Percentiles rank a stretch among this genome's conserved stretches.
Conservation (phyloP, 2,113 vertebrate genomes). For the Melospiza georgiana region DNA sequence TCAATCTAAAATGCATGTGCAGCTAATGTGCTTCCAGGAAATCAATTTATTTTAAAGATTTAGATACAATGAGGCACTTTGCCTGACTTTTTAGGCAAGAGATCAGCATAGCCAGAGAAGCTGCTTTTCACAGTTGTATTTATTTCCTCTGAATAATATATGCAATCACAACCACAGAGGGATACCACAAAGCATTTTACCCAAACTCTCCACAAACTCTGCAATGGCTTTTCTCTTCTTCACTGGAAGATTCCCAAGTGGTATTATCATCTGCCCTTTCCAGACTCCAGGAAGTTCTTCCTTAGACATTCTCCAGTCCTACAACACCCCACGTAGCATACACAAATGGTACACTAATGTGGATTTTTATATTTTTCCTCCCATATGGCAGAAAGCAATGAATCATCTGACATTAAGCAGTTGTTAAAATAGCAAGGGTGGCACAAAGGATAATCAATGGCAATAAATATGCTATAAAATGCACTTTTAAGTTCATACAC, state of each 20-base stretch:
- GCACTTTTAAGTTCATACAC: slow-evolving; percentile 26
- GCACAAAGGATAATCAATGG: not conserved
- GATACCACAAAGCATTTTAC: not conserved
- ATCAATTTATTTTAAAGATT: not conserved
- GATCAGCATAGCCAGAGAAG: not conserved
- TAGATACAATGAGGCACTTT: not conserved
- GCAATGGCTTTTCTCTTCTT: not conserved
- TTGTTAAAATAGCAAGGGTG: not conserved
- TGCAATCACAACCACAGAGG: not conserved
- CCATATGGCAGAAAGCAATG: not conserved
- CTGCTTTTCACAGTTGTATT: not conserved
- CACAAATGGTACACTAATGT: not conserved
- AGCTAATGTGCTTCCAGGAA: not conserved
- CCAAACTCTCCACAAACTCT: not conserved
- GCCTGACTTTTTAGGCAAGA: not conserved
- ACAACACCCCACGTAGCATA: not conserved
- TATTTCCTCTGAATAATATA: not conserved
- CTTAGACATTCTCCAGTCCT: not conserved
- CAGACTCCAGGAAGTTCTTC: not conserved
- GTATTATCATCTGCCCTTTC: not conserved
- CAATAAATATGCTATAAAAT: slow-evolving; percentile 16
- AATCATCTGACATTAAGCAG: slow-evolving; percentile 9
- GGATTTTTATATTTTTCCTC: not conserved
- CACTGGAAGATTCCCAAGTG: not conserved
- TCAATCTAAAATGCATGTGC: not conserved